Conservation (phyloP, 2,888 invertebrate genomes). For the Eurois occulta region DNA sequence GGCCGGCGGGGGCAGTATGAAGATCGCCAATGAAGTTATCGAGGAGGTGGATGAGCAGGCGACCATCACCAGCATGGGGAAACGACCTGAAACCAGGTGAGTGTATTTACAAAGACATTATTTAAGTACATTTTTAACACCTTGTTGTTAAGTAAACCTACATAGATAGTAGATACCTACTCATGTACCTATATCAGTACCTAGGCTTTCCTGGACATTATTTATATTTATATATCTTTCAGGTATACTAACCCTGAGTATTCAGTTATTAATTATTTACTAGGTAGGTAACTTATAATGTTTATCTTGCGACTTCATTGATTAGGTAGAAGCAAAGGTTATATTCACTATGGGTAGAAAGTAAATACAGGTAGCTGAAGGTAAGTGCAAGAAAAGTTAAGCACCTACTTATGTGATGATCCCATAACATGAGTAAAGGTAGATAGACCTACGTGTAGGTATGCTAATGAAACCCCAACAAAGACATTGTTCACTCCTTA, state of each 20-base stretch:
- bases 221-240: background rate
- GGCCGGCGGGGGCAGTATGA: conserved; percentile 90
- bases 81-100: conserved; percentile 87
- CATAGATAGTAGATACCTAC: background rate
- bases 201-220: no score
- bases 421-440: background rate
- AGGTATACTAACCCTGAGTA: background rate
- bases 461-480: conserved; percentile 41
- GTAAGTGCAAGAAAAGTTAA: no score
- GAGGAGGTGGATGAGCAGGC: conserved; percentile 95
- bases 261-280: background rate
- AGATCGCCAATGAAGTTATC: conserved; percentile 93
- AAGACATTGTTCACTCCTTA: conserved; percentile 37
- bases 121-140: conserved; percentile 22
- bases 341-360: no score
- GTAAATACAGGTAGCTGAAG: no score
- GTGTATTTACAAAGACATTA: conserved; percentile 6
- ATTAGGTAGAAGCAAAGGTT: no score
- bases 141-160: background rate
- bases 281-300: background rate
- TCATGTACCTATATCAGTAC: no score
- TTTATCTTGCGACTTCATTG: no score
- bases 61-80: conserved; percentile 94
- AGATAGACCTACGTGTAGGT: background rate
- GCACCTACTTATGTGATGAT: conserved; percentile 2